Evolutionary conservation across 35 echinoderm and acorn worm species (phyloP).

Genomic region (Ophioderma brevispina): DNA sequence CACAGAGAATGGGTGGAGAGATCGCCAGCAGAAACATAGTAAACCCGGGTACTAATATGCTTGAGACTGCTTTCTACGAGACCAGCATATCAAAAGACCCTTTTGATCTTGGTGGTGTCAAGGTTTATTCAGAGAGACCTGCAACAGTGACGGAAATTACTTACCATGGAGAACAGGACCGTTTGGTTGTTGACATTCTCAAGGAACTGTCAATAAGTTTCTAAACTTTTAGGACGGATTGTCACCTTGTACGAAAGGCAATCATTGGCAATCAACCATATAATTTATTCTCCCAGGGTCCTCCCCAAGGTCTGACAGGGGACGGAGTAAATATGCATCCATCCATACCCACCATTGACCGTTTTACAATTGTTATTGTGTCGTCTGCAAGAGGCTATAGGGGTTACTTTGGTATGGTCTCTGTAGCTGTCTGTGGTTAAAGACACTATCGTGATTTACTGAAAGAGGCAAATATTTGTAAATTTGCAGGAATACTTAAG

Average conservation of each 20-base stretch:
- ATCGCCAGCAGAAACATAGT: constrained; percentile 86
- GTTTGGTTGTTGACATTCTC: constrained; percentile 91
- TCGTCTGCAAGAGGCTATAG: too few relatives aligned
- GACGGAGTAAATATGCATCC: too few relatives aligned
- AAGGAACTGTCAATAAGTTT: constrained; percentile 99
- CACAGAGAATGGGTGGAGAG: constrained; percentile 91
- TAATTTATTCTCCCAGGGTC: too few relatives aligned
- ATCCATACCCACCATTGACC: too few relatives aligned
- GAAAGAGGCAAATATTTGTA: too few relatives aligned
- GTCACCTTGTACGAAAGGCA: not conserved
- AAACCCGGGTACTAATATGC: constrained; percentile 79
- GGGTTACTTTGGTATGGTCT: too few relatives aligned
- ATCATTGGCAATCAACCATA: not conserved
- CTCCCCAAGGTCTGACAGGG: not conserved
- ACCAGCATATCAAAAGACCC: constrained; percentile 48
- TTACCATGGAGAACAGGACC: constrained; percentile 71
- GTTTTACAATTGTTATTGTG: too few relatives aligned
- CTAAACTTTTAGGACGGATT: too few relatives aligned
- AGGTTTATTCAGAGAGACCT: constrained; percentile 83
- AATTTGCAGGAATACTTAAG: too few relatives aligned
- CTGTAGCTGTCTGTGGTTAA: too few relatives aligned
- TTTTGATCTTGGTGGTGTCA: constrained; percentile 94
- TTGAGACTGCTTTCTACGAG: constrained; percentile 83
- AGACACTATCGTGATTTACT: too few relatives aligned
- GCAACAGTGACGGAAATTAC: constrained; percentile 78